Conservation (phyloP, 2,113 vertebrate species). For the Synchiropus splendidus region DNA sequence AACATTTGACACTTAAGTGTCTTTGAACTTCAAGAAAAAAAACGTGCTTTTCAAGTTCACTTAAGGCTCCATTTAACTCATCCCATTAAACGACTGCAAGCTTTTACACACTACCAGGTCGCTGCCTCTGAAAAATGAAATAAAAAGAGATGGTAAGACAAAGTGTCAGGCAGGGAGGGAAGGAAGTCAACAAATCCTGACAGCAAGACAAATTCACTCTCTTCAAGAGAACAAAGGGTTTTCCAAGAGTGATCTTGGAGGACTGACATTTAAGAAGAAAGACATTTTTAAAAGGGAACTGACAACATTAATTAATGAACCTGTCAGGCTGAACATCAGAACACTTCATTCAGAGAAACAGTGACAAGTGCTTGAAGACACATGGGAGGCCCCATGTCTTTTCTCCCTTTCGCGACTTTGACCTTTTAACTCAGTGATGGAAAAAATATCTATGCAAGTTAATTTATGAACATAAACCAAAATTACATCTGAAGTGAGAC, state of each 20-base stretch:
- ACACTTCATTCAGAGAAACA: neutral
- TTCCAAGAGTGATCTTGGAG: slow-evolving; percentile 9
- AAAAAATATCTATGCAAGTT: too few relatives aligned
- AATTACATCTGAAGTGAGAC: too few relatives aligned
- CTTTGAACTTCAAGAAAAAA: too few relatives aligned
- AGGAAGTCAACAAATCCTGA: slow-evolving; percentile 9
- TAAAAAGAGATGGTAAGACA: slow-evolving; percentile 22
- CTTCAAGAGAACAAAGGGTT: neutral
- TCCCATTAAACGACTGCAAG: neutral
- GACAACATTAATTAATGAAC: neutral
- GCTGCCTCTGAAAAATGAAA: slow-evolving; percentile 18
- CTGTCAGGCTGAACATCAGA: slow-evolving; percentile 2
- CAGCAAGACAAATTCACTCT: slow-evolving; percentile 8
- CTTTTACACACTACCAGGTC: slow-evolving; percentile 2
- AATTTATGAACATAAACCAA: too few relatives aligned
- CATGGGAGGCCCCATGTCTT: too few relatives aligned
- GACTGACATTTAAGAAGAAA: slow-evolving; percentile 28
- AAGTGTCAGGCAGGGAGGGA: slow-evolving; percentile 24
- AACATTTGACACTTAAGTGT: too few relatives aligned
- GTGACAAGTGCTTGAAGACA: slow-evolving; percentile 15
- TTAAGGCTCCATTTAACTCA: slow-evolving; percentile 17
- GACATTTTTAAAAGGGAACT: slow-evolving; percentile 7
- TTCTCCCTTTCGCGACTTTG: slow-evolving; percentile 20
- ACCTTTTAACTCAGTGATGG: too few relatives aligned
- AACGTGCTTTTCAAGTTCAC: neutral